These are phyloP conservation scores for Dicaeum eximium DNA, from an alignment of 2,113 vertebrate genomes.

Conservation along the genomic window DNA sequence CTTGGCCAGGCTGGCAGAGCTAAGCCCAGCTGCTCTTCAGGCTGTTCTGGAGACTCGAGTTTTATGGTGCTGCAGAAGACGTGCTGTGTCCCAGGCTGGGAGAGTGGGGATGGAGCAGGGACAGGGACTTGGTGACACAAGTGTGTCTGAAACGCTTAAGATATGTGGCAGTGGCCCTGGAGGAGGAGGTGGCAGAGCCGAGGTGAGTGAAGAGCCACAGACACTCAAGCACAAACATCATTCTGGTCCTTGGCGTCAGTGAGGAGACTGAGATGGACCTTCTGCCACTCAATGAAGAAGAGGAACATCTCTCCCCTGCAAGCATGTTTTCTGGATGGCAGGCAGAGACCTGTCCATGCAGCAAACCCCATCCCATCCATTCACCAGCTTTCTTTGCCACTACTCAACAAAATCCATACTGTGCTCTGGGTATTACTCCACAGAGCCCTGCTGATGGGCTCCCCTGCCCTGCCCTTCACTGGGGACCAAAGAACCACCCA, in stretches of 20 bases:
- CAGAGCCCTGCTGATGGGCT: not conserved
- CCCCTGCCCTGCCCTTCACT: accelerated
- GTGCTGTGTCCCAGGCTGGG: not conserved
- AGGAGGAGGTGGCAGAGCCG: accelerated
- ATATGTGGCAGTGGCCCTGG: accelerated
- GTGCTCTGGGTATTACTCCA: accelerated
- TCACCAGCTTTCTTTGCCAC: not conserved
- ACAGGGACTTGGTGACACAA: not conserved
- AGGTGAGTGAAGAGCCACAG: not conserved
- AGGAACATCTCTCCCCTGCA: not conserved
- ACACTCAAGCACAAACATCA: not conserved
- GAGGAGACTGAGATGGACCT: not conserved
- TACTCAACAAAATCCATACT: not conserved
- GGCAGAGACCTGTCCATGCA: not conserved
- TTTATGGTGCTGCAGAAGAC: not conserved
- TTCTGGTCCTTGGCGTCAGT: accelerated
- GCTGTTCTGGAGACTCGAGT: accelerated
- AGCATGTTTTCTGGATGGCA: not conserved
- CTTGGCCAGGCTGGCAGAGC: not conserved
- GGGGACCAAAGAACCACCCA: not conserved
- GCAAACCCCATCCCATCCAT: not conserved
- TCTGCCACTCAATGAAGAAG: not conserved
- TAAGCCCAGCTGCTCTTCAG: not conserved
- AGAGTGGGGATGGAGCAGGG: not conserved
- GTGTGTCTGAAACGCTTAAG: not conserved